phyloP scores from a whole-genome alignment of 2,113 vertebrate genomes.

The Elephantulus edwardii region DNA sequence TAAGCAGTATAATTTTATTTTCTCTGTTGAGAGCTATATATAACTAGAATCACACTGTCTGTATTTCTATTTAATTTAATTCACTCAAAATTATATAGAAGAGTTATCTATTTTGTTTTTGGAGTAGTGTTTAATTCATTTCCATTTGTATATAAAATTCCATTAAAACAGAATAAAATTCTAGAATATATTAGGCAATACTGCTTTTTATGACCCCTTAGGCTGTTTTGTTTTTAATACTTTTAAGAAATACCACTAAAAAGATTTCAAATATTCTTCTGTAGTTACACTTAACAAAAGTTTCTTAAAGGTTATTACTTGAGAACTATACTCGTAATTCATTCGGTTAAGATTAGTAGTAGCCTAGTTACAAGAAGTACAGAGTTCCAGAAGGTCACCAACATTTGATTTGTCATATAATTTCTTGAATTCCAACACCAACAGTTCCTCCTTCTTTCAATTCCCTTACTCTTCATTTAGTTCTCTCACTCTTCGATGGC shows the following conservation, averaged over 20 bases:
- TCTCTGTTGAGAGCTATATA: neutral
- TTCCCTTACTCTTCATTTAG: too few relatives aligned
- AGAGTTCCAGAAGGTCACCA: too few relatives aligned
- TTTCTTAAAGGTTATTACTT: neutral
- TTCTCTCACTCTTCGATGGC: too few relatives aligned
- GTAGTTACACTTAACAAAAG: neutral
- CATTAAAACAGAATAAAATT: neutral
- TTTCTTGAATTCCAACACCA: too few relatives aligned
- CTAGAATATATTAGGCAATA: neutral
- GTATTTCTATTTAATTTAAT: neutral
- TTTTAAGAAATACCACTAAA: neutral
- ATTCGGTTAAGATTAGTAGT: too few relatives aligned
- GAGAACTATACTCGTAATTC: too few relatives aligned
- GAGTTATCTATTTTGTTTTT: neutral
- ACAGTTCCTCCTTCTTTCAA: too few relatives aligned
- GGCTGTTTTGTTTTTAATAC: neutral
- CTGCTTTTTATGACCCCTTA: neutral
- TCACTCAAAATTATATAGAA: neutral
- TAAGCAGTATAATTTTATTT: neutral
- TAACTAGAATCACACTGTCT: neutral
- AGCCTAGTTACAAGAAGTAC: too few relatives aligned
- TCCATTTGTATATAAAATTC: slow-evolving; percentile 25
- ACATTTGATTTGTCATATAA: too few relatives aligned
- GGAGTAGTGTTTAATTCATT: neutral
- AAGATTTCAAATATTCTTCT: neutral